Percentiles rank a stretch among this genome's conserved stretches.
phyloP scores from a whole-genome alignment of 2,113 vertebrate genomes.

The Athene cunicularia region DNA sequence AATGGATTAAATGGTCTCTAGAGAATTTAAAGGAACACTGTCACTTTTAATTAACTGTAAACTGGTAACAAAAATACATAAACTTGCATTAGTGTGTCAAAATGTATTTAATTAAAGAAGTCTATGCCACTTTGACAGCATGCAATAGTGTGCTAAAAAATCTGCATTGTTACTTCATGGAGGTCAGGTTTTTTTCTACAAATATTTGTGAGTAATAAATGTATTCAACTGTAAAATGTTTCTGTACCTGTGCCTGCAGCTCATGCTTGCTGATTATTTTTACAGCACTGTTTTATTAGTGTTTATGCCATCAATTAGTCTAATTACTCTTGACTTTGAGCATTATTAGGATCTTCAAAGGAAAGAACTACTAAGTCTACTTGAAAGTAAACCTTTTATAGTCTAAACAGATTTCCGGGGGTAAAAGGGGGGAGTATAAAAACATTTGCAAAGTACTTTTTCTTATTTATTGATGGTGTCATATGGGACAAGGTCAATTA shows the following conservation, averaged over 20 bases:
- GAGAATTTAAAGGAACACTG: conserved; percentile 99
- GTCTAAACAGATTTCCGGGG: conserved; percentile 26
- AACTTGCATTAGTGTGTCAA: conserved; percentile 85
- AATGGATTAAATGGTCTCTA: conserved; percentile 99
- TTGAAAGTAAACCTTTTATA: conserved; percentile 52
- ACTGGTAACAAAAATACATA: conserved; percentile 89
- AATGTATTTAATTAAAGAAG: conserved; percentile 68
- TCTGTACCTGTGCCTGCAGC: conserved; percentile 28
- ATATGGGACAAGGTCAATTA: neutral
- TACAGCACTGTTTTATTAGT: conserved; percentile 53
- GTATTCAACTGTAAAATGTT: neutral
- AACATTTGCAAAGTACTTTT: neutral
- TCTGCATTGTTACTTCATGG: neutral
- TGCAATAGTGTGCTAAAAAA: conserved; percentile 8
- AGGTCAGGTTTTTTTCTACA: neutral
- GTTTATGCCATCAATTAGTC: conserved; percentile 60
- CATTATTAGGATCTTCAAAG: conserved; percentile 55
- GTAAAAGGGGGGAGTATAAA: neutral
- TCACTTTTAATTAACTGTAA: conserved; percentile 99
- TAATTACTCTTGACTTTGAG: conserved; percentile 65
- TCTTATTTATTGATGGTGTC: neutral
- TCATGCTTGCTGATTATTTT: conserved; percentile 44
- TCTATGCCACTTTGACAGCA: neutral
- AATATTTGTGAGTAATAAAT: neutral
- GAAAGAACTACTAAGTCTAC: conserved; percentile 10